Evolutionary conservation across 2,113 vertebrate genomes (phyloP), one percentile per base, ranked within the genome.

Genomic region (Gymnarchus niloticus): DNA sequence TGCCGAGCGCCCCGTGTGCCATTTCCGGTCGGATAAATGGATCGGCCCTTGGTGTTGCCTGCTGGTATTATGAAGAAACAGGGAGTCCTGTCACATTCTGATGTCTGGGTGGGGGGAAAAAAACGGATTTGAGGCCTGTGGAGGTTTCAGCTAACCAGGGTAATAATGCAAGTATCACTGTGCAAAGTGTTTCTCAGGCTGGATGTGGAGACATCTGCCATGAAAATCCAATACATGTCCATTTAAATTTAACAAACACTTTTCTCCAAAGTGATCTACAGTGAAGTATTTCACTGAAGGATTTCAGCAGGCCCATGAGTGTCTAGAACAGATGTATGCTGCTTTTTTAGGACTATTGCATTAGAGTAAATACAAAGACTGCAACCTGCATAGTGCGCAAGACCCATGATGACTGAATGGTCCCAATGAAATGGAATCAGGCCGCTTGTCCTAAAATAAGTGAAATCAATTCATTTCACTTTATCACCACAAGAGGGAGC

Each of bases 401-500:
- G 17, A 8, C 9, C 52, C 6, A 14, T 54, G 5, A 14, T 54
- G 14, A 7, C 14, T 54, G 14, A 54, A 54, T 54, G 52, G 6
- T 54, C 14, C 14, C 14, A 54, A 54, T 54, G 14, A 54, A 54
- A 6, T 54, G 5, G 52, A n/a, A n/a, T n/a, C n/a, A n/a, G n/a
- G n/a, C n/a, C n/a, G 52, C 52, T 54, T 48, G 6, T 78, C 9
- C 21, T 48, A n/a, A 78, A 48, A 78, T 21, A 48, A 78, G 76
- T 6, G n/a, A 23, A 76, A 44, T 33, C 10, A 33, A 9, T 21
- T 37, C 8, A 3, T 14, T 81, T 21, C 8, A 52, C 12, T 52
- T 65, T n/a, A 8, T 33, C 49, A 56, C 51, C 80, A 33, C 80
- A 33, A 82, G 80, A 56, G 80, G 80, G 80, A 33, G 51, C 80